Evolutionary conservation across 1,140 invertebrate genomes (phyloP), one percentile per base, ranked within the genome.

Genomic region (Solen grandis): DNA sequence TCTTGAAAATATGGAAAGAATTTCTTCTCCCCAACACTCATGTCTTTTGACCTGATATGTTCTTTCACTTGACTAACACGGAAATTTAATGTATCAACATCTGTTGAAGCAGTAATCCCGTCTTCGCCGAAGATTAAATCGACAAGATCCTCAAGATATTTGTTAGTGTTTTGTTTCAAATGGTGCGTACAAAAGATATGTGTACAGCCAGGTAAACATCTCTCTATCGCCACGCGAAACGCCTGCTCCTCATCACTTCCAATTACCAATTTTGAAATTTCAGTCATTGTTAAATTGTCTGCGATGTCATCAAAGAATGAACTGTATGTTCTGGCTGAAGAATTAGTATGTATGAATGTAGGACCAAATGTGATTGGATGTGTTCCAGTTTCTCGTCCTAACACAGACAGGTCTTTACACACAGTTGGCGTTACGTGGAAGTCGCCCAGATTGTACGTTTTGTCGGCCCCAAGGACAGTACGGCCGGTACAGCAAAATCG

Each of bases 121-220:
- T n/a, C n/a, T n/a, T n/a, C n/a, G 50, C 1, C 35, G 27, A 5
- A 72, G 33, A 57, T 72, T 50, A n/a, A n/a, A n/a, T n/a, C n/a
- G n/a, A n/a, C n/a, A n/a, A n/a, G n/a, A n/a, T n/a, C n/a, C n/a
- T 31, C 68, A 16, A 2, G 68, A 55, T 22, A n/a, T n/a, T n/a
- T n/a, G n/a, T n/a, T n/a, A n/a, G n/a, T n/a, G n/a, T n/a, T n/a
- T n/a, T n/a, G n/a, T n/a, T n/a, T n/a, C n/a, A n/a, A n/a, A n/a
- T n/a, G n/a, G n/a, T n/a, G n/a, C n/a, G n/a, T n/a, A n/a, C 68
- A 72, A 5, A 72, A 33, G 19, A 52, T 57, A 25, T 72, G 68
- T 5, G 68, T 72, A 1, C 29, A 3, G 10, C 52, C 68, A 36
- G 68, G 68, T 5, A 72, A 36, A 55, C 50, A 72, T 0, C 54